Conservation (phyloP, 2,797 vertebrate species). For the Notoglanidium macrostoma region DNA sequence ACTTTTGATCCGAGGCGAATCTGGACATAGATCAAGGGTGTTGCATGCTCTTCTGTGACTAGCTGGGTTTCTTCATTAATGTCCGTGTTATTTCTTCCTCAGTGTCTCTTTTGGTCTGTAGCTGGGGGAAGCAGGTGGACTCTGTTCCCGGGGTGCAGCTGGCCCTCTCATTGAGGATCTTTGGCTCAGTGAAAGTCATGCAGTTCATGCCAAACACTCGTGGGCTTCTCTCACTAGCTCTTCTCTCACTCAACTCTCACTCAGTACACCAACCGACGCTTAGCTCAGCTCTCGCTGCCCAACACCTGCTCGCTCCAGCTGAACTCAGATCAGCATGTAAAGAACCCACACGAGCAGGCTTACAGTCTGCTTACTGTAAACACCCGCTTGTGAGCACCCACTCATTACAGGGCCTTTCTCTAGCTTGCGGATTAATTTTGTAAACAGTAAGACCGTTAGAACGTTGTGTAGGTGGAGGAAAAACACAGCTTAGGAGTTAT, state of each 20-base stretch:
- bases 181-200: constrained; percentile 34
- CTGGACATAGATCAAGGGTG: neutral
- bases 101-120: constrained; percentile 4
- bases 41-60: neutral
- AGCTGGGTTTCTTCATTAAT: constrained; percentile 9
- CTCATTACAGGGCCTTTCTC: neutral
- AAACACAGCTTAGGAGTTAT: neutral
- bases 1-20: neutral
- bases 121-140: constrained; percentile 50
- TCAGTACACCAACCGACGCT: constrained; percentile 12
- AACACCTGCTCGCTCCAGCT: constrained; percentile 29
- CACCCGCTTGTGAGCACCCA: constrained; percentile 2
- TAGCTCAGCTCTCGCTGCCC: neutral
- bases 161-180: constrained; percentile 37
- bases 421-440: neutral
- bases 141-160: constrained; percentile 48
- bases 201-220: constrained; percentile 27
- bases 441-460: constrained; percentile 1
- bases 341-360: neutral
- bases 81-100: constrained; percentile 14
- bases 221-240: constrained; percentile 2
- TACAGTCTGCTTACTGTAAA: constrained; percentile 23
- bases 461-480: neutral
- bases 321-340: constrained; percentile 30
- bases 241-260: neutral